Conservation (phyloP, 2,797 vertebrate genomes). For the Thaleichthys pacificus region DNA sequence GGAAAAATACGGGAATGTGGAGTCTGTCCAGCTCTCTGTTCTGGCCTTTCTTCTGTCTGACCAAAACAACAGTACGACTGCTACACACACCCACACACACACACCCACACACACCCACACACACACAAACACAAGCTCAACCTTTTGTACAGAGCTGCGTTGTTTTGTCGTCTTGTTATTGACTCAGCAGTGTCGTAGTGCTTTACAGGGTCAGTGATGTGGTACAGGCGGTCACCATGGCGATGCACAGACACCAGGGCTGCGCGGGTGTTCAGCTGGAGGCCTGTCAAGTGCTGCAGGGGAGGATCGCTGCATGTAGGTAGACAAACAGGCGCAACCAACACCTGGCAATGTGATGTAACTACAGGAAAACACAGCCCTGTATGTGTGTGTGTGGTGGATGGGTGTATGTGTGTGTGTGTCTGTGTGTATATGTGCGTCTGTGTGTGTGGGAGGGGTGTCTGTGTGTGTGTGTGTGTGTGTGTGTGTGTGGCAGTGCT, state of each 20-base stretch:
- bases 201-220: not conserved
- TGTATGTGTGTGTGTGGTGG: not conserved
- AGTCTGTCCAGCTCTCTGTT: slow-evolving; percentile 61
- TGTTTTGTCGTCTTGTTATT: not conserved
- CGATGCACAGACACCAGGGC: slow-evolving; percentile 56
- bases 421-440: not conserved
- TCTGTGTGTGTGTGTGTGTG: not conserved
- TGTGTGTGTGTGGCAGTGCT: slow-evolving; percentile 1
- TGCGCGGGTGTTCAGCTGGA: slow-evolving; percentile 51
- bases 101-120: slow-evolving; percentile 1
- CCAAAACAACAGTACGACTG: slow-evolving; percentile 1
- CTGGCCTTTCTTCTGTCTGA: slow-evolving; percentile 41
- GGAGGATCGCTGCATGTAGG: slow-evolving; percentile 10
- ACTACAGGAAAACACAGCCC: not conserved
- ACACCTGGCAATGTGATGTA: not conserved
- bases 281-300: slow-evolving; percentile 60
- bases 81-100: not conserved
- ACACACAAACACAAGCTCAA: not conserved
- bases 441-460: not conserved
- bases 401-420: not conserved
- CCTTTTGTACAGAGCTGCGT: not conserved
- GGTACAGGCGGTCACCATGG: slow-evolving; percentile 26
- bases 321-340: not conserved
- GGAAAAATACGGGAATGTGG: slow-evolving; percentile 57
- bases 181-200: slow-evolving; percentile 31